A percentile compares a stretch with the other conserved stretches of the same genome.
These are phyloP conservation scores for Chloropsis hardwickii DNA, from an alignment of 2,113 vertebrate genomes.

Conservation along the genomic window DNA sequence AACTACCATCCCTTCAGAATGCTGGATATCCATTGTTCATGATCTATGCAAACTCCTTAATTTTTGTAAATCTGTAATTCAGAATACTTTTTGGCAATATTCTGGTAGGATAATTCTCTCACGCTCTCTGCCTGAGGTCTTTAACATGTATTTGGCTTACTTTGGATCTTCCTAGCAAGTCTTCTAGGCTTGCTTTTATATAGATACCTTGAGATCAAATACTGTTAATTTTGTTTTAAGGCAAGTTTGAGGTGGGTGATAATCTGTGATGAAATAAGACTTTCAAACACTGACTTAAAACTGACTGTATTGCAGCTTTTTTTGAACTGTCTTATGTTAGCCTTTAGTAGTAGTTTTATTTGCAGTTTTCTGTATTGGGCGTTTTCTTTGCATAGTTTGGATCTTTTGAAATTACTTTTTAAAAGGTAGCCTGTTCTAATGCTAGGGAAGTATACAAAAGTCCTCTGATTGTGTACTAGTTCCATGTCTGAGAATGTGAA, in stretches of 20 bases:
- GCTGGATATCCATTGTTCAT: neutral
- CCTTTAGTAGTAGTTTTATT: neutral
- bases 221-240: neutral
- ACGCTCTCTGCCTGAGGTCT: neutral
- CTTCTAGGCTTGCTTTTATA: neutral
- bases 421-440: neutral
- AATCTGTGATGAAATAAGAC: neutral
- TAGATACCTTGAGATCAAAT: neutral
- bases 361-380: neutral
- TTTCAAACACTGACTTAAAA: neutral
- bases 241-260: neutral
- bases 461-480: neutral
- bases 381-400: neutral
- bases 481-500: neutral
- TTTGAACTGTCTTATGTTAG: neutral
- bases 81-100: neutral
- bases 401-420: neutral
- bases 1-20: neutral
- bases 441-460: neutral
- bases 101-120: neutral
- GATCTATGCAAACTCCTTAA: neutral
- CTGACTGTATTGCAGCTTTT: neutral
- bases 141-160: neutral
- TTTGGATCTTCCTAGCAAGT: neutral
- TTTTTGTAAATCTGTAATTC: neutral